Evolutionary conservation across 2,797 vertebrate species (phyloP), one percentile per base, ranked within the genome.

Genomic region (Siniperca scherzeri): DNA sequence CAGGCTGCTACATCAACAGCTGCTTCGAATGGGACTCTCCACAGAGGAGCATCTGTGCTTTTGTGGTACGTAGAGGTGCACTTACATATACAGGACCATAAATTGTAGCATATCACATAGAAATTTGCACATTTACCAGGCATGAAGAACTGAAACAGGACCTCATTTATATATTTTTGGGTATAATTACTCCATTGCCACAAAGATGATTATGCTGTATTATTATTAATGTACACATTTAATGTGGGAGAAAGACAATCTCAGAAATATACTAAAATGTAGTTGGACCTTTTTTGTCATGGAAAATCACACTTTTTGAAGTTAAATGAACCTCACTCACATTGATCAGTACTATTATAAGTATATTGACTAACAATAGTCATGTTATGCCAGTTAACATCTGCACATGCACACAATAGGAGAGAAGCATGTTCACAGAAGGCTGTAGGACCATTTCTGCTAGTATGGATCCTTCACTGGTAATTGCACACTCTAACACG

Each of bases 21-120:
- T 99, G 98, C 96, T 99, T 99, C 85, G 97, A 98, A 79, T 99
- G 98, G 98, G 98, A 98, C 80, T 99, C 97, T 86, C 97, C 98
- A 53, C 97, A 97, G 95, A 97, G 98, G 94, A 99, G 98, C 95
- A 97, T 99, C 38, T 97, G 97, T 94, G 98, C 98, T 90, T 99
- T 99, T 91, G 88, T 99, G 97, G 98, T 99, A 98, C 75, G 97
- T 90, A 79, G 87, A 82, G 48, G 8, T 75, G 6, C 70, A 53
- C 33, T 70, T 56, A 72, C 4, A 74, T 66, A 62, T 46, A 57
- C 25, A 48, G 12, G 40, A 17, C 42, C 52, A 27, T 42, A 19
- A 44, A 33, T 33, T 59, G 27, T 13, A 10, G 22, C n/a, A 52
- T 19, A 76, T 66, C 36, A 50, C 22, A 27, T 25, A 16, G 36